A percentile compares a stretch with the other conserved stretches of the same genome.
Evolutionary conservation across 2,113 vertebrate genomes (phyloP).

Genomic region (Prochilodus magdalenae): DNA sequence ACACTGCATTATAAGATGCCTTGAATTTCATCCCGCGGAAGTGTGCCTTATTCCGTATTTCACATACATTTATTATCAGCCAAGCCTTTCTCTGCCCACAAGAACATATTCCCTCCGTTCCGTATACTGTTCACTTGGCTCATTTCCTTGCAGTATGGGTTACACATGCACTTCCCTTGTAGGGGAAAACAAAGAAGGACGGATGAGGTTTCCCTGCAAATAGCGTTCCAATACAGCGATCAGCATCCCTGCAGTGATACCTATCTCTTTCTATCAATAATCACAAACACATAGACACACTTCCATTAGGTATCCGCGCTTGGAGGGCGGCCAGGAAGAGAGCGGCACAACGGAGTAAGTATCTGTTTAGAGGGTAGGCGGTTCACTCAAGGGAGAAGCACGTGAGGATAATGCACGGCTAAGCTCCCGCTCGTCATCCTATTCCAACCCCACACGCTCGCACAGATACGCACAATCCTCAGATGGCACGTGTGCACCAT

Average conservation of each 20-base stretch:
- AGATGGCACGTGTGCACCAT: constrained; percentile 70
- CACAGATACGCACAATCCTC: constrained; percentile 54
- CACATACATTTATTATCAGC: neutral
- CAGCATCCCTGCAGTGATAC: constrained; percentile 21
- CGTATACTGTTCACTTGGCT: neutral
- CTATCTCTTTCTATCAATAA: constrained; percentile 29
- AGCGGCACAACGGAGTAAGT: constrained; percentile 21
- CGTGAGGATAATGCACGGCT: constrained; percentile 51
- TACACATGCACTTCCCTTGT: constrained; percentile 22
- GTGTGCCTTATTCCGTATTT: neutral
- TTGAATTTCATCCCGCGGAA: neutral
- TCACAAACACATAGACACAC: constrained; percentile 23
- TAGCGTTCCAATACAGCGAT: constrained; percentile 1
- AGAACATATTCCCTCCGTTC: neutral
- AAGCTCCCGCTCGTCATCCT: constrained; percentile 33
- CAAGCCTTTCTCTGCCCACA: neutral
- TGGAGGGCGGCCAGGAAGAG: constrained; percentile 28
- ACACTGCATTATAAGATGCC: neutral
- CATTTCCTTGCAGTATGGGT: constrained; percentile 28
- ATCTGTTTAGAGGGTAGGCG: constrained; percentile 28
- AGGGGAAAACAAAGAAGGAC: neutral
- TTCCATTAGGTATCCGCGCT: constrained; percentile 29
- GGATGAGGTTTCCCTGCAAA: constrained; percentile 30
- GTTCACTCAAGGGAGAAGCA: constrained; percentile 49
- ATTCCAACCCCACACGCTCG: neutral